Conservation (phyloP, 2,113 vertebrate genomes). For the Artemisiospiza belli region DNA sequence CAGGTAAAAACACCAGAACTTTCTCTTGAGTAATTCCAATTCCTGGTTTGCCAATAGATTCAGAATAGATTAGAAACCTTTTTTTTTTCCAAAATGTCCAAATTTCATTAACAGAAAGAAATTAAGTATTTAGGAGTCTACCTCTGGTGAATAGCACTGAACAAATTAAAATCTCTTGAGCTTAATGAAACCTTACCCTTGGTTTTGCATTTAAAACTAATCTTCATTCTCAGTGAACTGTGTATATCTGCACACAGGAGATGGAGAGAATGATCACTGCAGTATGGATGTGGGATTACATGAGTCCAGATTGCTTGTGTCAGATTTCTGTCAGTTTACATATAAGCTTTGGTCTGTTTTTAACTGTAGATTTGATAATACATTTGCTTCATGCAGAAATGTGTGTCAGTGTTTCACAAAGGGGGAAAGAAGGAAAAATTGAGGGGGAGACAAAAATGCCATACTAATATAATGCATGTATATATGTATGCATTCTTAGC, state of each 20-base stretch:
- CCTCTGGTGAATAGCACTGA: background rate
- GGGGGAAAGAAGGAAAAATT: background rate
- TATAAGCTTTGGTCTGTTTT: background rate
- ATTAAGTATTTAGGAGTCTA: background rate
- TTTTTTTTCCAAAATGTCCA: background rate
- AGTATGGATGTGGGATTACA: background rate
- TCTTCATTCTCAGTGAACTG: background rate
- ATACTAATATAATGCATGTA: background rate
- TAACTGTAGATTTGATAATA: background rate
- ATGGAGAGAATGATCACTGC: background rate
- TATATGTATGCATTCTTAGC: background rate
- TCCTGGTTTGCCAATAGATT: background rate
- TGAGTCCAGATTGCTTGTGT: background rate
- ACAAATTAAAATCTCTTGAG: background rate
- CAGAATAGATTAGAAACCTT: background rate
- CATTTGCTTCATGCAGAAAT: background rate
- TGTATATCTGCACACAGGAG: background rate
- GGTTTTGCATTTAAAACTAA: background rate
- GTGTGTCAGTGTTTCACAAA: background rate
- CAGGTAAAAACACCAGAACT: background rate
- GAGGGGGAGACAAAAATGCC: background rate
- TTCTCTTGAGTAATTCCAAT: background rate
- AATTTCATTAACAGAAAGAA: background rate
- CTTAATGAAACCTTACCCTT: background rate
- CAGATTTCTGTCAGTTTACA: background rate